Percentiles rank a stretch among this genome's conserved stretches.
These are phyloP conservation scores for Drosophila pseudoananassae DNA, from an alignment of 1,140 invertebrate species.

Conservation along the genomic window DNA sequence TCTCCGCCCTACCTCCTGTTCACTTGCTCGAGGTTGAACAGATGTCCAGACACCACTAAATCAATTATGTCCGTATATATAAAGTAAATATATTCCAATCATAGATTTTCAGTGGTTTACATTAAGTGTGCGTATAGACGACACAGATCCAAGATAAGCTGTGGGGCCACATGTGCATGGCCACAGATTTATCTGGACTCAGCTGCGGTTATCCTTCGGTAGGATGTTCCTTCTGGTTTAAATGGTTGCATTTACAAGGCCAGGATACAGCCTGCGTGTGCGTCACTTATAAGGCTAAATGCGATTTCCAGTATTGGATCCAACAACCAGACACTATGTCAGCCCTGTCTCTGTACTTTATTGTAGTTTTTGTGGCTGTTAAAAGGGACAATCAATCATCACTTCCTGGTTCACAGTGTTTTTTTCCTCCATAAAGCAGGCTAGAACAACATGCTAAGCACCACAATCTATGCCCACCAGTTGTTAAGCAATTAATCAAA, in stretches of 20 bases:
- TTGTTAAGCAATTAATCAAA: conserved; percentile 28
- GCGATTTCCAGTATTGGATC: conserved; percentile 23
- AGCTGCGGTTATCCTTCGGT: neutral
- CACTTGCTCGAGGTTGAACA: conserved; percentile 29
- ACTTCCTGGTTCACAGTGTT: conserved; percentile 8
- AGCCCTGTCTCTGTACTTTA: conserved; percentile 3
- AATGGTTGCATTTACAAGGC: conserved; percentile 14
- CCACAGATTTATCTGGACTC: neutral
- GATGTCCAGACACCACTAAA: conserved; percentile 46
- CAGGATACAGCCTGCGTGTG: neutral
- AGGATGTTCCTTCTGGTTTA: neutral
- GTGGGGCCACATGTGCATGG: conserved; percentile 1
- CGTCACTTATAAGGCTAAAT: conserved; percentile 44
- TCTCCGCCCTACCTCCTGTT: conserved; percentile 20
- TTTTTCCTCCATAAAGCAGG: conserved; percentile 27
- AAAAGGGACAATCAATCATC: conserved; percentile 55
- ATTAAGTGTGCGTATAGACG: neutral
- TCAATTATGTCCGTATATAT: conserved; percentile 42
- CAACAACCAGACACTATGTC: neutral
- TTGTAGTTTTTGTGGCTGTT: conserved; percentile 24
- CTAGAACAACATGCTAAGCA: conserved; percentile 29
- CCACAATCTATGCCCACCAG: conserved; percentile 21
- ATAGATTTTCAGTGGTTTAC: conserved; percentile 10
- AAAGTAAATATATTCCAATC: conserved; percentile 13
- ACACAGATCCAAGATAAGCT: neutral